Base-by-base conservation (phyloP, 2,797 vertebrate genomes). In the Fistularia tabacaria region DNA sequence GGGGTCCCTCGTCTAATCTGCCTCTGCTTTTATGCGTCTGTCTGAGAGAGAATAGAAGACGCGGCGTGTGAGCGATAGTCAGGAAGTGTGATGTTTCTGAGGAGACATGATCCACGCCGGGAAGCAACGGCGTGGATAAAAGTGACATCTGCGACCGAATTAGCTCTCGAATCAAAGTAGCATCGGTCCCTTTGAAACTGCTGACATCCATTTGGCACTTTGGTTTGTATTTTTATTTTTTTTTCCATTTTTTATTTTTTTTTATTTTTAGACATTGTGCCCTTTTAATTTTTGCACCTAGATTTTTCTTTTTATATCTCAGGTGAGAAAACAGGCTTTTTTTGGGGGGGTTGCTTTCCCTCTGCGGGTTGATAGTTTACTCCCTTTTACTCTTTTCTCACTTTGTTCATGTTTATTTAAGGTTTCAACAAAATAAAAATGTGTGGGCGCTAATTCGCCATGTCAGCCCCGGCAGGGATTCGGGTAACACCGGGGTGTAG, bases 401-500 rank as follows among this genome's bases (percentile, higher is more conserved):
- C n/a, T n/a, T 69, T 68, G 36, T 58, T 47, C 9, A 1, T 64
- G 11, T 63, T 71, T 60, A 46, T 74, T 59, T 42, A 48, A 57
- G 47, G 7, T 45, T 72, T 64, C 9, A 40, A 51, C 8, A 36
- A 37, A 43, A 38, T 25, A 25, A 25, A 25, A 25, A 42, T 12
- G 9, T 49, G 37, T 39, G 66, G 58, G 68, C 55, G 41, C 51
- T 74, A 62, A 80, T 82, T 68, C 47, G 46, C 51, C 66, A 64
- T 61, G 68, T 82, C 72, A 69, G 72, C 46, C 68, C 25, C 70
- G 64, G 69, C 50, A 13, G 74, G 77, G 73, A 61, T 71, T 63
- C 70, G 71, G 73, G 63, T 77, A 71, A 39, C 62, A 53, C 59
- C 12, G 70, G 56, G 46, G 57, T 13, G 40, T 58, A 42, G 10